Evolutionary conservation across 2,113 vertebrate genomes (phyloP).

Genomic region (Rhineura floridana): DNA sequence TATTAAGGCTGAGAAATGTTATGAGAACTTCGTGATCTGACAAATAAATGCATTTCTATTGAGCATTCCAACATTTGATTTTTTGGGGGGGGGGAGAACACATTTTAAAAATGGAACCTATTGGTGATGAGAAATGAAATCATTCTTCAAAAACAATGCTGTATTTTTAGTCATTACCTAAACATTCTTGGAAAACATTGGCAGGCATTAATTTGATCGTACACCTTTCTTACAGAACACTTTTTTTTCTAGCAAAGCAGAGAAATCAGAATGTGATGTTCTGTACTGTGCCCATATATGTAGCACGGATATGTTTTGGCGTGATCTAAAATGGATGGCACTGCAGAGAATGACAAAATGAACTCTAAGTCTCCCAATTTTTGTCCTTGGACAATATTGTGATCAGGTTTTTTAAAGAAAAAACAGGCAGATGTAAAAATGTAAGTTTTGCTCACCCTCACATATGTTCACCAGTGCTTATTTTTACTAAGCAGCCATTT

Average conservation of each 20-base stretch:
- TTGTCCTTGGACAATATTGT: not conserved
- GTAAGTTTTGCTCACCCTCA: too few species aligned
- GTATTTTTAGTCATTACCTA: conserved; percentile 29
- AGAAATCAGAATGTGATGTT: not conserved
- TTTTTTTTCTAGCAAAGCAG: not conserved
- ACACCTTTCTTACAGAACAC: not conserved
- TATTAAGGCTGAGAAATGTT: conserved; percentile 86
- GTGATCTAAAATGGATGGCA: not conserved
- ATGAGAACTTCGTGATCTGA: conserved; percentile 86
- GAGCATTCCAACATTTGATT: conserved; percentile 80
- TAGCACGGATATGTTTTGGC: not conserved
- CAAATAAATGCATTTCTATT: conserved; percentile 80
- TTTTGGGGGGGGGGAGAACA: conserved; percentile 62
- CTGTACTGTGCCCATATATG: not conserved
- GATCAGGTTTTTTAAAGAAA: too few species aligned
- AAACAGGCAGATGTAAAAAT: too few species aligned
- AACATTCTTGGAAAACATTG: conserved; percentile 21
- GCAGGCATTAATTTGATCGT: not conserved
- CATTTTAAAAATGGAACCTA: conserved; percentile 65
- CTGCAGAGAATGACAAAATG: not conserved
- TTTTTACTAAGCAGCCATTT: not conserved
- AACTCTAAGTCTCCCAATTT: not conserved
- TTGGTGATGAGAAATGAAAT: conserved; percentile 14
- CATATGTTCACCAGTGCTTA: too few species aligned
- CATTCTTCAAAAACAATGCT: conserved; percentile 34